phyloP scores from a whole-genome alignment of 1,140 invertebrate genomes.

The Eueides isabella region DNA sequence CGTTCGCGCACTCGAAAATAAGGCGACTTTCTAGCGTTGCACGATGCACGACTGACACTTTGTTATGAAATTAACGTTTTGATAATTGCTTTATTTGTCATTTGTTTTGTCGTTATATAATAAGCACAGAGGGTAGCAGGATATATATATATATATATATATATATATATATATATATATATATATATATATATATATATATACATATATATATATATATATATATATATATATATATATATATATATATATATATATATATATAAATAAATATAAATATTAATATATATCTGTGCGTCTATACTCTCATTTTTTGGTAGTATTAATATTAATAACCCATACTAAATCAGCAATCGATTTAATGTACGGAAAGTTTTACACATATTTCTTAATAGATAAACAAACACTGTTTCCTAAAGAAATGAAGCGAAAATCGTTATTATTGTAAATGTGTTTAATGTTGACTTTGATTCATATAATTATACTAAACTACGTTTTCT shows the following conservation, averaged over 20 bases:
- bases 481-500: neutral
- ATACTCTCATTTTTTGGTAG: neutral
- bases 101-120: neutral
- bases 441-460: neutral
- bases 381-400: neutral
- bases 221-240: too few species aligned
- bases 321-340: neutral
- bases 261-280: too few species aligned
- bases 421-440: neutral
- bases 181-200: too few species aligned
- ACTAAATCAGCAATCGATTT: neutral
- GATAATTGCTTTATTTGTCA: constrained; percentile 9
- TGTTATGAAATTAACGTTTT: constrained; percentile 43
- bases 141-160: too few species aligned
- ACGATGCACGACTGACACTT: constrained; percentile 55
- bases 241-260: too few species aligned
- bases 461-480: neutral
- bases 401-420: neutral
- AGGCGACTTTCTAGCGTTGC: constrained; percentile 73
- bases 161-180: too few species aligned
- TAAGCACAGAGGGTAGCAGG: too few species aligned
- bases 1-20: constrained; percentile 61
- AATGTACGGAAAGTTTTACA: neutral
- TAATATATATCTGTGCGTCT: too few species aligned
- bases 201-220: too few species aligned